Base-by-base conservation (phyloP, 1,140 invertebrate species). In the Cherax quadricarinatus region DNA sequence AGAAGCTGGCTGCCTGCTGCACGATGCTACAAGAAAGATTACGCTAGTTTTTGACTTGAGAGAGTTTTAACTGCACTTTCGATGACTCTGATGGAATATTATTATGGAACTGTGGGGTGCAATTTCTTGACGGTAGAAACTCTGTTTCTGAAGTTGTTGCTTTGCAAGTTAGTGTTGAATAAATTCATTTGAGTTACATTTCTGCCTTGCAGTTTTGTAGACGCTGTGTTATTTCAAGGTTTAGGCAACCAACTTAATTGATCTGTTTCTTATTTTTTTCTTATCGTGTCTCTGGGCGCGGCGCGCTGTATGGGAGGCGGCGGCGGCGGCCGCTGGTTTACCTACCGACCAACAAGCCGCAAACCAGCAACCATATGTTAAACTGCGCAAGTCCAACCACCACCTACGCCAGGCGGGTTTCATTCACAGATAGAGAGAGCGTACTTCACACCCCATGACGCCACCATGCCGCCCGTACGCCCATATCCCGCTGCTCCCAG, bases 31-130 rank as follows among this genome's bases (percentile, higher is more conserved):
- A 49, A 91, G 89, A 91, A 91, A 91, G 89, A 91, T 91, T 91
- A 91, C 89, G 89, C 73, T 53, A 86, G 83, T 91, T 91, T 91
- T 91, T 91, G 89, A 91, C 89, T 91, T 91, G 84, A 84, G 89
- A 73, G 93, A 93, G 89, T 93, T 93, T 93, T 93, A 91, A 93
- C 89, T 93, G 89, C 93, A 93, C 93, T 93, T 93, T 93, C 88
- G 93, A 93, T 93, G 93, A 93, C 93, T 93, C 83, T 93, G 93
- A 93, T 91, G 93, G 93, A 93, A 93, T 93, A 93, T 93, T 93
- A 93, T 93, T 93, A 93, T 93, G 93, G 93, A 93, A 93, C 93
- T 90, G 93, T 91, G 93, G 53, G 93, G 89, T 86, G 89, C 89
- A 91, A 91, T 91, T 91, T 91, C 89, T 91, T 91, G 89, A 91